Evolutionary conservation across 2,113 vertebrate species (phyloP).

Genomic region (Percopsis transmontana): DNA sequence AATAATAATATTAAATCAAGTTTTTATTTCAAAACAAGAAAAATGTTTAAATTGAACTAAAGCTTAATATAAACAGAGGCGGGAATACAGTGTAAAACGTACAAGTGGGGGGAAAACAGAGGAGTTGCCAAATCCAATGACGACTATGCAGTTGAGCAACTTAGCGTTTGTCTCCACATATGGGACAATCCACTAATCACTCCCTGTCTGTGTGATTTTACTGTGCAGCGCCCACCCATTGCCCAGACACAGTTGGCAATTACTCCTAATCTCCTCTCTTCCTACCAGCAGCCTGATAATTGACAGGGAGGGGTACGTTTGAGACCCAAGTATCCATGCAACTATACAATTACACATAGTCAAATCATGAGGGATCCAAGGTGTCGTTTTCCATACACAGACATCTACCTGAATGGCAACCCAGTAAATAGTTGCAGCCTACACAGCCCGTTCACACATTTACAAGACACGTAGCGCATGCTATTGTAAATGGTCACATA

Average conservation of each 20-base stretch:
- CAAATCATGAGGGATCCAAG: neutral
- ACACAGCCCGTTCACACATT: neutral
- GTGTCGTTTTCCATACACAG: neutral
- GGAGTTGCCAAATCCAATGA: conserved; percentile 43
- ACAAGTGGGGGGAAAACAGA: too few species aligned
- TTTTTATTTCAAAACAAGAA: neutral
- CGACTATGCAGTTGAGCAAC: conserved; percentile 58
- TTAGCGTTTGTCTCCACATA: conserved; percentile 57
- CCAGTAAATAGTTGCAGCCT: neutral
- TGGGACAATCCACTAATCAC: conserved; percentile 68
- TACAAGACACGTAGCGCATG: neutral
- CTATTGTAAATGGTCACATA: conserved; percentile 19
- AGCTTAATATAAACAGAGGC: neutral
- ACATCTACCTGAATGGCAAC: neutral
- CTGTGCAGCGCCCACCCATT: conserved; percentile 69
- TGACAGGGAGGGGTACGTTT: conserved; percentile 53
- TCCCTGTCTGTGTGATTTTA: conserved; percentile 60
- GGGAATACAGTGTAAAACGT: too few species aligned
- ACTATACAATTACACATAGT: conserved; percentile 53
- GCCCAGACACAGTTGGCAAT: conserved; percentile 61
- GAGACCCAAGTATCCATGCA: conserved; percentile 35
- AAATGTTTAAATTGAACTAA: neutral
- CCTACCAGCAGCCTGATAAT: conserved; percentile 63
- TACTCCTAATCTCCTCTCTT: conserved; percentile 69
- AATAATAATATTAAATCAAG: neutral